Conservation (phyloP, 1,140 invertebrate species). For the Rhagoletis pomonella region DNA sequence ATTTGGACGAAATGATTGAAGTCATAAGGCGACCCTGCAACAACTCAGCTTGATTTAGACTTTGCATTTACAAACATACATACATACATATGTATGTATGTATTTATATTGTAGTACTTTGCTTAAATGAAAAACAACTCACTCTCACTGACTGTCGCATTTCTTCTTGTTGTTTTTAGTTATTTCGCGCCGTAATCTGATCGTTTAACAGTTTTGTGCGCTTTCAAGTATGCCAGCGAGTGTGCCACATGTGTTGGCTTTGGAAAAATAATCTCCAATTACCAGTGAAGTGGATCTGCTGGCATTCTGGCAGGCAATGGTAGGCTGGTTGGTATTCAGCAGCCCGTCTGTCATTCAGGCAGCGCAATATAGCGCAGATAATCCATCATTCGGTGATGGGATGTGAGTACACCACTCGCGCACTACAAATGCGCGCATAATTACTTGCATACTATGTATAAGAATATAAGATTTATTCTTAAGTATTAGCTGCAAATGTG, state of each 20-base stretch:
- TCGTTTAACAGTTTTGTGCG: constrained; percentile 64
- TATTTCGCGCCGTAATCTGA: constrained; percentile 65
- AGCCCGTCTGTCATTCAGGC: neutral
- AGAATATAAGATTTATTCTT: constrained; percentile 1
- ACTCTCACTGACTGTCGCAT: neutral
- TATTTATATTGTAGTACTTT: neutral
- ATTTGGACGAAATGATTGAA: constrained; percentile 17
- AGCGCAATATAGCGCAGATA: constrained; percentile 35
- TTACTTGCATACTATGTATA: neutral
- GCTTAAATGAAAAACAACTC: neutral
- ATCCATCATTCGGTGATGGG: constrained; percentile 49
- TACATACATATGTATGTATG: too few species aligned
- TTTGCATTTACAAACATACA: neutral
- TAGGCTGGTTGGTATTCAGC: neutral
- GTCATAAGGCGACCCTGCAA: neutral
- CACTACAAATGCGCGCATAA: neutral
- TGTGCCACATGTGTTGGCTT: constrained; percentile 65
- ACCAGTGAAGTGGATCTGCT: constrained; percentile 58
- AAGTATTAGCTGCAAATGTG: constrained; percentile 12
- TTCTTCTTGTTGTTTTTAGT: neutral
- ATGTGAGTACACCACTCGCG: neutral
- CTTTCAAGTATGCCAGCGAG: constrained; percentile 68
- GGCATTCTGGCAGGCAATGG: neutral
- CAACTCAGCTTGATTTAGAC: constrained; percentile 29
- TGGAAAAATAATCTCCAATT: constrained; percentile 64